Evolutionary conservation across 2,888 invertebrate genomes (phyloP).

Genomic region (Mythimna albipuncta): DNA sequence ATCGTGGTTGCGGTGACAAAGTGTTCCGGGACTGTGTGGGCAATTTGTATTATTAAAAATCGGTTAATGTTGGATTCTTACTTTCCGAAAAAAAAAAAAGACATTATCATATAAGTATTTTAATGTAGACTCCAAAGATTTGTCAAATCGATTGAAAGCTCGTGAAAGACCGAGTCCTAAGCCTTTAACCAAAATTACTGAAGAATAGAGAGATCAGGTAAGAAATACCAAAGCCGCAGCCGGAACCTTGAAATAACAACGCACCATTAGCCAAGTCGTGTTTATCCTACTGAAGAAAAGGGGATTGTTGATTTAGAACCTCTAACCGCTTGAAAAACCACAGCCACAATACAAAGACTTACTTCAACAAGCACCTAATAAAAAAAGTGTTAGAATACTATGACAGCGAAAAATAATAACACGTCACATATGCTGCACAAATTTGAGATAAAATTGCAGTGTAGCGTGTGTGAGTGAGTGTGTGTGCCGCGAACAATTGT

Average conservation of each 20-base stretch:
- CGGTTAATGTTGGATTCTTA: not conserved
- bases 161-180: not conserved
- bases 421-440: conserved; percentile 26
- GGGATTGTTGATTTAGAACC: conserved; percentile 80
- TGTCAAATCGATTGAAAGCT: not conserved
- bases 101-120: not conserved
- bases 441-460: conserved; percentile 43
- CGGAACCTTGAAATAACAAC: conserved; percentile 80
- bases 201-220: conserved; percentile 50
- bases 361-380: conserved; percentile 27
- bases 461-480: conserved; percentile 24
- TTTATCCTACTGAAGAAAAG: conserved; percentile 76
- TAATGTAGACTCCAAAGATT: not conserved
- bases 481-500: conserved; percentile 74
- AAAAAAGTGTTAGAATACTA: conserved; percentile 25
- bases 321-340: conserved; percentile 67
- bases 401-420: conserved; percentile 38
- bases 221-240: conserved; percentile 63
- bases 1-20: conserved; percentile 32
- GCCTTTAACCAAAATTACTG: conserved; percentile 38
- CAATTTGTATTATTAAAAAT: conserved; percentile 32
- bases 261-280: conserved; percentile 79
- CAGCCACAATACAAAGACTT: conserved; percentile 53
- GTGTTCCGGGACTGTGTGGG: conserved; percentile 3
- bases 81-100: not conserved